Conservation (phyloP, 2,888 invertebrate genomes). For the Syritta pipiens region DNA sequence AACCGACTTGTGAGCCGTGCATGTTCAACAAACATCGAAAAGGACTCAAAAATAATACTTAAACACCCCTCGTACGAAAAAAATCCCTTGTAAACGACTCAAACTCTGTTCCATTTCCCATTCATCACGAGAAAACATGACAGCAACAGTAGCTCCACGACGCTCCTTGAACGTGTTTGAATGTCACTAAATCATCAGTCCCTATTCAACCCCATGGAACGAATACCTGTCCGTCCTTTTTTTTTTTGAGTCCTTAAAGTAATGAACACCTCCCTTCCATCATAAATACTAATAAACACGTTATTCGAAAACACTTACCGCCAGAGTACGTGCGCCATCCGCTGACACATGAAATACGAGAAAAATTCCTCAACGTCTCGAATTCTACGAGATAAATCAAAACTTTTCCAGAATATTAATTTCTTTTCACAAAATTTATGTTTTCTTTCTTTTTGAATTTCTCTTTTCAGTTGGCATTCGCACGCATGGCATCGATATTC, state of each 20-base stretch:
- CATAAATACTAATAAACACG: conserved; percentile 36
- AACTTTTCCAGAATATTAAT: conserved; percentile 66
- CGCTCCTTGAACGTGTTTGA: too few relatives aligned
- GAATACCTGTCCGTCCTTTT: background rate
- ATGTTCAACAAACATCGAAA: too few relatives aligned
- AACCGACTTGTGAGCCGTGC: too few relatives aligned
- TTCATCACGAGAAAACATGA: too few relatives aligned
- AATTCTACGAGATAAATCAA: conserved; percentile 54
- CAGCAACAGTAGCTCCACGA: too few relatives aligned
- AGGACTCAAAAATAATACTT: too few relatives aligned
- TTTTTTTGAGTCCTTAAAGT: conserved; percentile 13
- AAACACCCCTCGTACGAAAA: too few relatives aligned
- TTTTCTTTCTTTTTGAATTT: conserved; percentile 35
- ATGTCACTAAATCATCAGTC: background rate
- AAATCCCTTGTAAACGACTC: too few relatives aligned
- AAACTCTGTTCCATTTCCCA: background rate
- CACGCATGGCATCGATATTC: conserved; percentile 94
- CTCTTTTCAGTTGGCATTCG: conserved; percentile 85
- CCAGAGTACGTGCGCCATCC: conserved; percentile 26
- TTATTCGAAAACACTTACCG: conserved; percentile 25
- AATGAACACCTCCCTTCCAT: conserved; percentile 16
- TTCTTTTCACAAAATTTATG: conserved; percentile 52
- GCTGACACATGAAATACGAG: conserved; percentile 4
- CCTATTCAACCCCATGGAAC: background rate
- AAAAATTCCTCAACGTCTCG: conserved; percentile 55